phyloP scores from a whole-genome alignment of 2,113 vertebrate genomes.

The Diadophis punctatus region DNA sequence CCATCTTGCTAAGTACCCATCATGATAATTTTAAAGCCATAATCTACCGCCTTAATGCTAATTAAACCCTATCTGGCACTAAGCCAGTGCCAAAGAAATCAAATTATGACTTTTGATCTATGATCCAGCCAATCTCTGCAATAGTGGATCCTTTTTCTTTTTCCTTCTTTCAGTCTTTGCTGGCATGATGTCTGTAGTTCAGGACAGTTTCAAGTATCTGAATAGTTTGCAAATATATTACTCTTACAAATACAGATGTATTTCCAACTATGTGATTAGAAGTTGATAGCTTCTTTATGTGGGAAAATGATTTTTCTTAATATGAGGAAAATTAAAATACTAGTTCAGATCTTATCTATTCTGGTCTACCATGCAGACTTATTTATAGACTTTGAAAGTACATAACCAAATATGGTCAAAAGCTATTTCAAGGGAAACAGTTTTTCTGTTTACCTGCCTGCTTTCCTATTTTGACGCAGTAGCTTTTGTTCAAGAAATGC shows the following conservation, averaged over 20 bases:
- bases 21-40: not conserved
- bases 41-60: not conserved
- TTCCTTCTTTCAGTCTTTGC: not conserved
- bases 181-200: not conserved
- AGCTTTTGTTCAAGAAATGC: conserved; percentile 8
- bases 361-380: not conserved
- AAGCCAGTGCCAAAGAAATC: not conserved
- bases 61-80: not conserved
- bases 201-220: not conserved
- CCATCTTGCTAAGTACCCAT: not conserved
- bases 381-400: conserved; percentile 30
- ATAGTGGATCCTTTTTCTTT: not conserved
- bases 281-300: not conserved
- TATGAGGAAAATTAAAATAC: not conserved
- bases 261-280: not conserved
- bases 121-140: not conserved
- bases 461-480: not conserved
- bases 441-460: conserved; percentile 21
- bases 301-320: not conserved
- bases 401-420: conserved; percentile 20
- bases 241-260: not conserved
- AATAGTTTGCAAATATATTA: not conserved
- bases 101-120: not conserved
- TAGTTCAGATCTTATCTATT: not conserved
- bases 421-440: conserved; percentile 13